Conservation (phyloP, 2,113 vertebrate species). For the Apeltes quadracus region DNA sequence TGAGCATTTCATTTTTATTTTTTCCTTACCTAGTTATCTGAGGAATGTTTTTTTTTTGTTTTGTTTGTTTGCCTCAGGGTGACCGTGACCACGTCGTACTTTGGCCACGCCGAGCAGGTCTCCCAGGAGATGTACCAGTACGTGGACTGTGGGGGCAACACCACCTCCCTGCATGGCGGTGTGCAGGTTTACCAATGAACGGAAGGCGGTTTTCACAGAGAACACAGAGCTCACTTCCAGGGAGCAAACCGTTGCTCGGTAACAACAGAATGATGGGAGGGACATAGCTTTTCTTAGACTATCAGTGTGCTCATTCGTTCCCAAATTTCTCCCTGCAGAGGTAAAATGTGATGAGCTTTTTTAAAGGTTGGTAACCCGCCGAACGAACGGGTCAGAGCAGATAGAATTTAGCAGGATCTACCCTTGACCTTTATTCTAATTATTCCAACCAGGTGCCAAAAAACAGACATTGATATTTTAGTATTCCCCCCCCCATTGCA, state of each 20-base stretch:
- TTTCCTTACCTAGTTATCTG: not conserved
- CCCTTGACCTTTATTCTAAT: not conserved
- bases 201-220: not conserved
- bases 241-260: conserved; percentile 4
- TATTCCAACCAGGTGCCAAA: conserved; percentile 19
- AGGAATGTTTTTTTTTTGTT: not conserved
- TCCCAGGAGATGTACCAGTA: conserved; percentile 96
- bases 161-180: conserved; percentile 86
- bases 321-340: not conserved
- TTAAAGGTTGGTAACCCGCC: not conserved
- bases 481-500: not conserved
- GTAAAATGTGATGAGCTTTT: not conserved
- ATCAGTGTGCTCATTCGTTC: conserved; percentile 40
- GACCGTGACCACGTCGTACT: conserved; percentile 91
- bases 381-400: not conserved
- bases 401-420: not conserved
- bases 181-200: conserved; percentile 65
- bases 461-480: not conserved
- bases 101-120: conserved; percentile 92
- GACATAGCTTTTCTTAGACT: conserved; percentile 4
- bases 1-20: not conserved
- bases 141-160: conserved; percentile 94
- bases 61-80: conserved; percentile 77
- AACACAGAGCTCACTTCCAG: not conserved
- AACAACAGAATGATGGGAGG: not conserved